These are phyloP conservation scores for Eudyptes chrysolophus DNA, from an alignment of 2,113 vertebrate species.

Conservation along the genomic window DNA sequence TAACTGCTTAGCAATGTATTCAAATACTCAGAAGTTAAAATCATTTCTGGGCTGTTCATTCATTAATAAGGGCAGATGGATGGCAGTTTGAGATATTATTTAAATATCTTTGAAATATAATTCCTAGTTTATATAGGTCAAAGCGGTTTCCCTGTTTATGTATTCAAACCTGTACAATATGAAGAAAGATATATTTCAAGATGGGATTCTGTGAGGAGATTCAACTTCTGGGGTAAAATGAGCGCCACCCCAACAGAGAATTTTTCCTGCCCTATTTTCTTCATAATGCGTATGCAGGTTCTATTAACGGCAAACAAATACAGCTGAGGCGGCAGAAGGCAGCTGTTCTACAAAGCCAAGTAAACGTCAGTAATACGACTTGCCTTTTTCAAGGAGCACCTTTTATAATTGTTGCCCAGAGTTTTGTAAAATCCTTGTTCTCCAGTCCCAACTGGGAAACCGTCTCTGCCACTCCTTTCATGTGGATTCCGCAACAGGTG, in stretches of 20 bases:
- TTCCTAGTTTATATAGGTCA: background rate
- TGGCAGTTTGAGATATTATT: slow-evolving; percentile 2
- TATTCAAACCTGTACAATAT: background rate
- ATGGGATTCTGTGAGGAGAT: background rate
- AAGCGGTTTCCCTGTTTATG: slow-evolving; percentile 14
- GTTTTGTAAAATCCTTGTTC: background rate
- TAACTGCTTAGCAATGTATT: slow-evolving; percentile 54
- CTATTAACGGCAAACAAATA: background rate
- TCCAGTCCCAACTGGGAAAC: background rate
- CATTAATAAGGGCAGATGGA: slow-evolving; percentile 52
- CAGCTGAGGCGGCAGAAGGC: background rate
- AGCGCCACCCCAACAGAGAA: background rate
- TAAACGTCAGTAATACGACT: background rate
- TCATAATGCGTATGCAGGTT: background rate
- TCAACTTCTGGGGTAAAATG: background rate
- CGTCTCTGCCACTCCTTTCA: background rate
- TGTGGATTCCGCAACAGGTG: background rate
- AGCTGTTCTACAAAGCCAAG: background rate
- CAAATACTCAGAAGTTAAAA: slow-evolving; percentile 37
- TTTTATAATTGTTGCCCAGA: background rate
- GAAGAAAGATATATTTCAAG: background rate
- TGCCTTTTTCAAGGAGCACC: background rate
- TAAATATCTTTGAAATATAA: slow-evolving; percentile 27
- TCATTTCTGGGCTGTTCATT: slow-evolving; percentile 11
- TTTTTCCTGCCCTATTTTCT: background rate